Evolutionary conservation across 2,113 vertebrate species (phyloP).

Genomic region (Platysteira castanea): DNA sequence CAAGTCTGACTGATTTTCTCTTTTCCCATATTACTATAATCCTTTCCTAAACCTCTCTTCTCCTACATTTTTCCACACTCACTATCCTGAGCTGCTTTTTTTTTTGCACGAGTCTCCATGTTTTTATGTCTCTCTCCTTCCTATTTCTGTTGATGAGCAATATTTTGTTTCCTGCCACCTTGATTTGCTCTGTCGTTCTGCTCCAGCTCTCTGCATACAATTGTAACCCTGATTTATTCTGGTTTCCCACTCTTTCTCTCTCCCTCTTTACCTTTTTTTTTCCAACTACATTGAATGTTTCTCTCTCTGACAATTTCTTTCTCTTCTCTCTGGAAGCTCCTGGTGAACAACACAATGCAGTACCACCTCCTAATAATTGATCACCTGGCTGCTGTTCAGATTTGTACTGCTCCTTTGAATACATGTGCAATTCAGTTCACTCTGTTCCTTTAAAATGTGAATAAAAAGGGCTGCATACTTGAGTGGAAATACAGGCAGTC

Average conservation of each 20-base stretch:
- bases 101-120: background rate
- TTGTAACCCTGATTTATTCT: slow-evolving; percentile 15
- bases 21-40: background rate
- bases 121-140: background rate
- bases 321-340: slow-evolving; percentile 23
- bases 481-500: background rate
- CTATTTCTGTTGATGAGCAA: slow-evolving; percentile 5
- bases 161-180: slow-evolving; percentile 30
- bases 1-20: background rate
- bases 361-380: slow-evolving; percentile 41
- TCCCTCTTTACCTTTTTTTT: background rate
- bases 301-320: slow-evolving; percentile 43
- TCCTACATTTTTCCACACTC: background rate
- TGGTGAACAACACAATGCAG: slow-evolving; percentile 37
- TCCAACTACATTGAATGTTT: background rate
- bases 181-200: background rate
- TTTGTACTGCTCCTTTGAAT: slow-evolving; percentile 39
- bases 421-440: background rate
- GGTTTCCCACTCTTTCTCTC: background rate
- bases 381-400: slow-evolving; percentile 47
- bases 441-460: background rate
- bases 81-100: background rate
- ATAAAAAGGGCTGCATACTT: slow-evolving; percentile 15
- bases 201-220: background rate
- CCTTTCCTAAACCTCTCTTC: background rate